phyloP scores from a whole-genome alignment of 2,113 vertebrate genomes.

The Hydrochoerus hydrochaeris region DNA sequence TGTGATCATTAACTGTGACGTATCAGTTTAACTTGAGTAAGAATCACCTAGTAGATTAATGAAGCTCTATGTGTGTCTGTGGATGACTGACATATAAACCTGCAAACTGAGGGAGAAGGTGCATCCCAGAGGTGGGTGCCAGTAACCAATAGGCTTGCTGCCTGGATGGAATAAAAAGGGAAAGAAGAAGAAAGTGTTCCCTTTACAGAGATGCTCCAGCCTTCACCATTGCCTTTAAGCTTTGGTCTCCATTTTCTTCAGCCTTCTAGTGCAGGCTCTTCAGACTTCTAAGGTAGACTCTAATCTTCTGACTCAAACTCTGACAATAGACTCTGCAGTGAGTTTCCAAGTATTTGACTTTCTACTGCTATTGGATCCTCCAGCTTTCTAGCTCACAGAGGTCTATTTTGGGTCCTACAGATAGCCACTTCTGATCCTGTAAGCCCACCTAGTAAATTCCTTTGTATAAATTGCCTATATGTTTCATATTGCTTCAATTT shows the following conservation, averaged over 20 bases:
- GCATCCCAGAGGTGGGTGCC: background rate
- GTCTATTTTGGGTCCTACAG: background rate
- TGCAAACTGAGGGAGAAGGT: background rate
- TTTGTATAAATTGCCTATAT: background rate
- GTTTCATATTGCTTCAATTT: background rate
- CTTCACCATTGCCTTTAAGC: background rate
- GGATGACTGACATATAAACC: background rate
- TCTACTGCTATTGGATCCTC: background rate
- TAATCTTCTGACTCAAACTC: background rate
- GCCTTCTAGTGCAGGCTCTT: background rate
- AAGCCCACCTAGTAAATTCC: background rate
- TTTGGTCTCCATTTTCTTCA: background rate
- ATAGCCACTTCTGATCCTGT: background rate
- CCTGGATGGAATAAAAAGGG: background rate
- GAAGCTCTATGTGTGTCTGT: background rate
- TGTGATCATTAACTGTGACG: background rate
- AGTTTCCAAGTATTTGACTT: background rate
- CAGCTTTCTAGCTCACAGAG: background rate
- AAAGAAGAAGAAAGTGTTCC: background rate
- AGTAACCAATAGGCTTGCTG: background rate
- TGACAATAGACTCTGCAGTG: background rate
- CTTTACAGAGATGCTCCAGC: background rate
- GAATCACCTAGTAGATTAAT: background rate
- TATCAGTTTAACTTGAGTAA: background rate
- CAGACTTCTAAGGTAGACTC: background rate